A percentile compares a stretch with the other conserved stretches of the same genome.
Conservation (phyloP, 1,140 invertebrate genomes). For the Camponotus pennsylvanicus region DNA sequence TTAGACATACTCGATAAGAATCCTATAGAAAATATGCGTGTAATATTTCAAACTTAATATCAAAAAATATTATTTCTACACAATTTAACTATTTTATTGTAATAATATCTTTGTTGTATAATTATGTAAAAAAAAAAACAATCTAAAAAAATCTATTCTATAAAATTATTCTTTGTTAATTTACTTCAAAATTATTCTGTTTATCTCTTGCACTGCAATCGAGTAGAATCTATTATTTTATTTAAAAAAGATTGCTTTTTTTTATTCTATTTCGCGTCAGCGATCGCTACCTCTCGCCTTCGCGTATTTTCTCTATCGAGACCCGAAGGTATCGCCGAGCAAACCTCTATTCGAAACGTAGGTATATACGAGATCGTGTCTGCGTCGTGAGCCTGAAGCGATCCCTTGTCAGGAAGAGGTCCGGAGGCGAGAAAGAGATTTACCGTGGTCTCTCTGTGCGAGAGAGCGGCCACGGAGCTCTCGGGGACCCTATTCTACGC, state of each 20-base stretch:
- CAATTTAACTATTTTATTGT: neutral
- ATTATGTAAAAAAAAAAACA: neutral
- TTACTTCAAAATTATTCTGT: too few relatives aligned
- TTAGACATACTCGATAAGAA: neutral
- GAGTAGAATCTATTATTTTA: neutral
- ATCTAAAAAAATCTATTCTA: too few relatives aligned
- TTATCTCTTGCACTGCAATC: neutral
- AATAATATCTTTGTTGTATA: neutral
- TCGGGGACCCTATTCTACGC: slow-evolving; percentile 81
- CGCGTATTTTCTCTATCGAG: slow-evolving; percentile 31
- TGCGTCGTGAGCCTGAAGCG: slow-evolving; percentile 63
- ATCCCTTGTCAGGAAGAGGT: slow-evolving; percentile 77
- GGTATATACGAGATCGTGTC: slow-evolving; percentile 65
- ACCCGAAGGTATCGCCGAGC: neutral
- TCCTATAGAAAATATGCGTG: neutral
- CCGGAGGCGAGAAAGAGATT: slow-evolving; percentile 85
- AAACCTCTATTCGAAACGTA: slow-evolving; percentile 49
- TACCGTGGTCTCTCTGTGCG: slow-evolving; percentile 74
- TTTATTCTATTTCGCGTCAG: neutral
- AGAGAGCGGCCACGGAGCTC: slow-evolving; percentile 64
- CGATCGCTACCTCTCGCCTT: neutral
- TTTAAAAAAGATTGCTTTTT: neutral
- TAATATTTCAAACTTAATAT: neutral
- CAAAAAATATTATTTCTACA: neutral
- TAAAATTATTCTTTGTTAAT: too few relatives aligned